phyloP scores from a whole-genome alignment of 2,888 invertebrate genomes.

The Parnassius orleans region DNA sequence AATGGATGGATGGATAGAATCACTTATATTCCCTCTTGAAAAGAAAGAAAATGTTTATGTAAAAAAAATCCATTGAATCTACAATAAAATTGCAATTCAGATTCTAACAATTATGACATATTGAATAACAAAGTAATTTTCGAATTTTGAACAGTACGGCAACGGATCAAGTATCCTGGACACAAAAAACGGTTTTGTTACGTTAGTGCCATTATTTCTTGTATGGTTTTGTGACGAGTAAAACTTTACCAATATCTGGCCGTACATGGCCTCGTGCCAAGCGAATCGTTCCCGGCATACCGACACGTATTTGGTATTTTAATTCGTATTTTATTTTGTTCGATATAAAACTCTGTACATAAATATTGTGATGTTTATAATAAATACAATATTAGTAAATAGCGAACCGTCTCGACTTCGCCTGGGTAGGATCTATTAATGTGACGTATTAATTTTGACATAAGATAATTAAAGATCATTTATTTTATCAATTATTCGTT shows the following conservation, averaged over 20 bases:
- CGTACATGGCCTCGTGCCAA: conserved; percentile 57
- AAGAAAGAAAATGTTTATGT: too few species aligned
- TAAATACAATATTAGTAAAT: conserved; percentile 34
- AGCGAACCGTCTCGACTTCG: too few species aligned
- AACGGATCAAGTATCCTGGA: conserved; percentile 15
- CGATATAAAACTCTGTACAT: conserved; percentile 17
- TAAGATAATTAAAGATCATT: too few species aligned
- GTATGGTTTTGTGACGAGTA: conserved; percentile 39
- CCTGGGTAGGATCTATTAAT: too few species aligned
- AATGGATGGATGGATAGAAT: too few species aligned
- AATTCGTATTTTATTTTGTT: conserved; percentile 53
- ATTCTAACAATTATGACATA: conserved; percentile 20
- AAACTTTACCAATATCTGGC: conserved; percentile 59
- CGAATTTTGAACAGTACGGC: conserved; percentile 40
- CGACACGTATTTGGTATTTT: conserved; percentile 53
- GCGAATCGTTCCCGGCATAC: conserved; percentile 50
- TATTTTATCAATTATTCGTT: too few species aligned
- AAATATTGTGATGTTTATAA: conserved; percentile 20
- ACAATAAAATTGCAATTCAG: conserved; percentile 12
- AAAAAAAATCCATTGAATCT: neutral
- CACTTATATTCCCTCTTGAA: too few species aligned
- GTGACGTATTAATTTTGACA: too few species aligned
- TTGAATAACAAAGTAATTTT: conserved; percentile 16
- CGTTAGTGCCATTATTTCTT: conserved; percentile 23
- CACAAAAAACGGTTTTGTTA: conserved; percentile 30